Conservation (phyloP, 2,888 invertebrate genomes). For the Phortica okadai region DNA sequence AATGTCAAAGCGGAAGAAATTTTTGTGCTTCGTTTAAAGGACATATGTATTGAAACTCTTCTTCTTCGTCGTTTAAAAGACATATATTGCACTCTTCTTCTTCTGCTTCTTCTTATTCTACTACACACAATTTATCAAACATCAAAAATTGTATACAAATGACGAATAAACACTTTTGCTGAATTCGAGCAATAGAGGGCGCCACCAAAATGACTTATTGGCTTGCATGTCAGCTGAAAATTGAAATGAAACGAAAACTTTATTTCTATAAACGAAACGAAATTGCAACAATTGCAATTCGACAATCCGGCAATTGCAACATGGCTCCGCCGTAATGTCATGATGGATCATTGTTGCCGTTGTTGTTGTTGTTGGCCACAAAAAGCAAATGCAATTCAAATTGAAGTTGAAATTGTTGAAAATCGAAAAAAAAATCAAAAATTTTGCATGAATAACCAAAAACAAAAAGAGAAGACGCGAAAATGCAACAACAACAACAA, state of each 20-base stretch:
- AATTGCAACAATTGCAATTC: slow-evolving; percentile 27
- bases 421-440: not conserved
- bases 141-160: no score
- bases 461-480: not conserved
- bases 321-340: slow-evolving; percentile 17
- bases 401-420: slow-evolving; percentile 13
- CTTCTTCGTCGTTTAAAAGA: no score
- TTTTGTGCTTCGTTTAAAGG: no score
- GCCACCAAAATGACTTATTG: no score
- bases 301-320: slow-evolving; percentile 14
- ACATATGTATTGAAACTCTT: no score
- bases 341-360: slow-evolving; percentile 9
- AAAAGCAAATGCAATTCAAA: not conserved
- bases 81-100: no score
- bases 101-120: no score
- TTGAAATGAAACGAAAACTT: not conserved
- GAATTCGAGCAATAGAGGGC: no score
- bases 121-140: no score
- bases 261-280: slow-evolving; percentile 7
- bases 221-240: no score
- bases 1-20: no score
- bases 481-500: slow-evolving; percentile 31
- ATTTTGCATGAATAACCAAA: not conserved
- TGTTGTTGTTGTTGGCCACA: not conserved
- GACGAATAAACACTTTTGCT: no score